A percentile compares a stretch with the other conserved stretches of the same genome.
These are phyloP conservation scores for Distichodus sexfasciatus DNA, from an alignment of 2,797 vertebrate species.

Conservation along the genomic window DNA sequence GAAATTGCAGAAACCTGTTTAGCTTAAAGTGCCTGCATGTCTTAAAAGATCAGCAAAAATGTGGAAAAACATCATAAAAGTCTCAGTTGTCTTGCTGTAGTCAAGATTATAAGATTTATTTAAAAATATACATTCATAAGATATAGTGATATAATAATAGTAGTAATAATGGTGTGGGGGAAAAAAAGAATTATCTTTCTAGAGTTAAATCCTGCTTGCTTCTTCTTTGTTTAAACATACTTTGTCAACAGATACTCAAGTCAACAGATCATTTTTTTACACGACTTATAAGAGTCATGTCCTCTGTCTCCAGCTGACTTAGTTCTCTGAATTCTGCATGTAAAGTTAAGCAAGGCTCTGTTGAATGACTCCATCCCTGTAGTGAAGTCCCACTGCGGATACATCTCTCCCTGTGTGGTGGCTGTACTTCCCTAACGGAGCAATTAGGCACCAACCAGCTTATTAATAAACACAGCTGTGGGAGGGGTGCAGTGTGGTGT, in stretches of 20 bases:
- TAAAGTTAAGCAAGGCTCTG: conserved; percentile 35
- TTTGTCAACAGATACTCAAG: background rate
- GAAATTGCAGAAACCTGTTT: no score
- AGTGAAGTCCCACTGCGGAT: conserved; percentile 38
- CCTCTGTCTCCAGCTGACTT: background rate
- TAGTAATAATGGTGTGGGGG: no score
- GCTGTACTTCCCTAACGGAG: conserved; percentile 51
- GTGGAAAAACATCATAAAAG: no score
- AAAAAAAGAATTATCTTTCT: no score
- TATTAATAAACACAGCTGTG: conserved; percentile 61
- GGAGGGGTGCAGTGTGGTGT: conserved; percentile 41
- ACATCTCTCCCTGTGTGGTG: conserved; percentile 45
- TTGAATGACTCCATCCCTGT: conserved; percentile 43
- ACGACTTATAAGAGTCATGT: background rate
- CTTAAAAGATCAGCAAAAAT: no score
- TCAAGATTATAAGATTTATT: no score
- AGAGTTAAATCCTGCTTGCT: background rate
- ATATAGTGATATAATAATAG: no score
- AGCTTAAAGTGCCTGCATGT: no score
- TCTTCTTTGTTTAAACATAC: background rate
- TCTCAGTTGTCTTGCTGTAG: no score
- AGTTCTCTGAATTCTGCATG: conserved; percentile 24
- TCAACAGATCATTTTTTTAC: no score
- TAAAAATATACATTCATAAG: no score
- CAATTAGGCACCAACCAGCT: conserved; percentile 57